These are phyloP conservation scores for Vireo griseus DNA, from an alignment of 2,797 vertebrate species.

Conservation along the genomic window DNA sequence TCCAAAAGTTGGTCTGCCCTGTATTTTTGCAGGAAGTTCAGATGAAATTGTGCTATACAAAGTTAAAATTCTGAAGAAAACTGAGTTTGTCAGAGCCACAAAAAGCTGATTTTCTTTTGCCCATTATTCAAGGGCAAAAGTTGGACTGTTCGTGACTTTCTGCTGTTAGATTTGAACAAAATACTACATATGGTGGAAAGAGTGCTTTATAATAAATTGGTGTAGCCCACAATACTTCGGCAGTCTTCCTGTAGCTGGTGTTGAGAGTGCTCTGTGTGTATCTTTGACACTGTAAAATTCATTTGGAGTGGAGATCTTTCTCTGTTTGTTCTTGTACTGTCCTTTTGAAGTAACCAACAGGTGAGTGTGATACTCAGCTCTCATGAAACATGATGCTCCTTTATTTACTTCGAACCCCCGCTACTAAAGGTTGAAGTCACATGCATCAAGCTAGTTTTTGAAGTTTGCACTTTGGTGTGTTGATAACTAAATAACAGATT, in stretches of 20 bases:
- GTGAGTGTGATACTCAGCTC: not conserved
- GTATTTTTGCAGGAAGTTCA: not conserved
- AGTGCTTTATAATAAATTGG: not conserved
- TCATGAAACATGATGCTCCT: not conserved
- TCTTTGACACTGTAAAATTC: not conserved
- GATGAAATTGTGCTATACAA: not conserved
- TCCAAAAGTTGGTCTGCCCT: not conserved
- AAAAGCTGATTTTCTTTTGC: not conserved
- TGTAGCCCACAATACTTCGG: not conserved
- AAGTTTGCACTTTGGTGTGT: not conserved
- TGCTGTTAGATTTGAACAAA: not conserved
- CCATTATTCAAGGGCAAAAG: not conserved
- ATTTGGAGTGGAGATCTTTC: not conserved
- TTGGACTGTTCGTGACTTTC: not conserved
- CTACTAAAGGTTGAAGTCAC: not conserved
- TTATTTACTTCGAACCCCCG: not conserved
- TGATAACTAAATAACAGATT: slow-evolving; percentile 37
- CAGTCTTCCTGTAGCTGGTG: not conserved
- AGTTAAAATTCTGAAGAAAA: not conserved
- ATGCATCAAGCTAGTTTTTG: not conserved
- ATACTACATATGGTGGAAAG: not conserved
- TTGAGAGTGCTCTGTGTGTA: not conserved
- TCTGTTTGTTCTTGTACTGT: not conserved
- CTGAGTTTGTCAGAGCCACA: not conserved
- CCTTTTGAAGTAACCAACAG: not conserved